Evolutionary conservation across 2,113 vertebrate genomes (phyloP).

Genomic region (Cyprinodon variegatus): DNA sequence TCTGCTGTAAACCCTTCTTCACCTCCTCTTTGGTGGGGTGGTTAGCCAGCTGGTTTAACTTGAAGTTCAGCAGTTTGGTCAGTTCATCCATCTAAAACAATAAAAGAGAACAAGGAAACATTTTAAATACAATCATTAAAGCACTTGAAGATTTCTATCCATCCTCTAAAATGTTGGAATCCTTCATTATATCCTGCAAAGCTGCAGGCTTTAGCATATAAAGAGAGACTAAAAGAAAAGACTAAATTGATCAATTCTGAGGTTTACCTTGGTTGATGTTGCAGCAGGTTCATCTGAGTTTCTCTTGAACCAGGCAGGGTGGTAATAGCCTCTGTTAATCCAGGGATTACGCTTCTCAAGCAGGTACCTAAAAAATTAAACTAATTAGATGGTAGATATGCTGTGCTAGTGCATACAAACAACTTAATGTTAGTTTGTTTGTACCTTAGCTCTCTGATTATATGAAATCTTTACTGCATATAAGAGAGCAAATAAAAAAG

Average conservation of each 20-base stretch:
- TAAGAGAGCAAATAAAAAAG: not conserved
- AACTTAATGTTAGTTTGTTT: not conserved
- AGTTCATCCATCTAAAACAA: conserved; percentile 82
- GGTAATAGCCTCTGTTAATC: conserved; percentile 78
- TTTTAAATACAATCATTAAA: not conserved
- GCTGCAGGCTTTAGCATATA: not conserved
- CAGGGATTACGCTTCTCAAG: conserved; percentile 78
- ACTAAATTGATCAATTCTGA: not conserved
- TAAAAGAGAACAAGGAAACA: not conserved
- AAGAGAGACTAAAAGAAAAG: not conserved
- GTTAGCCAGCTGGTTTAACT: conserved; percentile 84
- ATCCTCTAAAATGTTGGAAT: not conserved
- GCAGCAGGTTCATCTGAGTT: conserved; percentile 44
- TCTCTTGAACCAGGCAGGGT: conserved; percentile 83
- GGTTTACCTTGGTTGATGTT: conserved; percentile 58
- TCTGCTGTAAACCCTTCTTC: conserved; percentile 72
- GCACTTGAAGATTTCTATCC: not conserved
- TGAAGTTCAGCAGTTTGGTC: conserved; percentile 85
- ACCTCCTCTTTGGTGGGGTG: conserved; percentile 71
- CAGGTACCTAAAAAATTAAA: conserved; percentile 60
- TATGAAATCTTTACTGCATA: not conserved
- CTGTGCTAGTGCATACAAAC: conserved; percentile 1
- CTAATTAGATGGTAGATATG: not conserved
- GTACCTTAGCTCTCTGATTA: too few relatives aligned
- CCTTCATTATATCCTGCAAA: not conserved